These are phyloP conservation scores for Cybosia mesomella DNA, from an alignment of 2,888 invertebrate species.

Conservation along the genomic window DNA sequence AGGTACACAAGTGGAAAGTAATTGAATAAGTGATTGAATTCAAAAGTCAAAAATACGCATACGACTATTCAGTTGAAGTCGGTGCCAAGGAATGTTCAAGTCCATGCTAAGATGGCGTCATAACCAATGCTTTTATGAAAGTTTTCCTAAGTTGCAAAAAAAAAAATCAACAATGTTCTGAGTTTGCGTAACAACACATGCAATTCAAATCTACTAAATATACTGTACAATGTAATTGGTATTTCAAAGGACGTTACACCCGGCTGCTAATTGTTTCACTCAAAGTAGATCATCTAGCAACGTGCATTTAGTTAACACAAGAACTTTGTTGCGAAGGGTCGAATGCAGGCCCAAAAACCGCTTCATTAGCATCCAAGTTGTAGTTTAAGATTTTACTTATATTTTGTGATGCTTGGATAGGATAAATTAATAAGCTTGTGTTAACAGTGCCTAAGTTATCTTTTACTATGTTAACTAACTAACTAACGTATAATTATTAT, in stretches of 20 bases:
- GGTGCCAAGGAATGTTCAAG: no score
- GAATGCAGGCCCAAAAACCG: slow-evolving; percentile 50
- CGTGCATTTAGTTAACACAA: slow-evolving; percentile 59
- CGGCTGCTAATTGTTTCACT: slow-evolving; percentile 52
- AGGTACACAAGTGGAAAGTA: no score
- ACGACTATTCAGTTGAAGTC: no score
- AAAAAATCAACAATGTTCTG: neutral
- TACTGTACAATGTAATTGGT: neutral
- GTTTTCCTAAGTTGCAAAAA: neutral
- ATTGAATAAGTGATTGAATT: no score
- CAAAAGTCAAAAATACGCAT: no score
- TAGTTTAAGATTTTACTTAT: slow-evolving; percentile 28
- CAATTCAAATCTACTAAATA: neutral
- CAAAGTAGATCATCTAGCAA: slow-evolving; percentile 58
- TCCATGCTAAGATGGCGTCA: no score
- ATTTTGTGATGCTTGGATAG: slow-evolving; percentile 36
- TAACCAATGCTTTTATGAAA: no score
- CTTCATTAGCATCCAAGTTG: slow-evolving; percentile 56
- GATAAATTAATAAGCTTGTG: neutral
- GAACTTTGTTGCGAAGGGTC: slow-evolving; percentile 68
- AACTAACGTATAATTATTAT: neutral
- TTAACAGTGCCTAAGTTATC: neutral
- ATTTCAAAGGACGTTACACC: slow-evolving; percentile 17
- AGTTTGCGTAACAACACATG: neutral
- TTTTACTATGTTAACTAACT: neutral